Evolutionary conservation across 2,888 invertebrate species (phyloP), one percentile per base, ranked within the genome.

Genomic region (Holacanthella duospinosa): DNA sequence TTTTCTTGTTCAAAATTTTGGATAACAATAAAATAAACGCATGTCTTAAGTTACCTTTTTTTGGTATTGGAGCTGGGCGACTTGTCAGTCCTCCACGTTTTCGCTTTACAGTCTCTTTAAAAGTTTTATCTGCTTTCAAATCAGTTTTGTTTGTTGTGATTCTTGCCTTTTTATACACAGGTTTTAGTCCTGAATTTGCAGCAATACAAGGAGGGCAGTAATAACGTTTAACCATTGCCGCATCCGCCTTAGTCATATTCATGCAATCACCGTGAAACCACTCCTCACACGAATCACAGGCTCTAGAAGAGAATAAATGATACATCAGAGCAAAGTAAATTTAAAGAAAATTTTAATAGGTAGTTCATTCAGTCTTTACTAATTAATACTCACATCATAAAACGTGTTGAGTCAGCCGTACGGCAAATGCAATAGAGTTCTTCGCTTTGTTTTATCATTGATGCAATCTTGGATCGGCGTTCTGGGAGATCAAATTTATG

Each of bases 261-360:
- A 97, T 94, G 77, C 96, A 97, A 75, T 95, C 93, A 1, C 96
- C 96, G 75, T 97, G 97, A 76, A 93, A 97, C 96, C 97, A 97
- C 78, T 96, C 95, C 77, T 96, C 93, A 76, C 97, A 97, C 19
- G 89, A 85, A 77, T 97, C 97, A 79, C 97, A 97, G 43, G 91
- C 93, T 77, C 91, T 91, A 75, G 2, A 76, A 79, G 68, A 69
- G 54, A 62, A 59, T 64, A n/a, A n/a, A n/a, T n/a, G n/a, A 66
- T 24, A n/a, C n/a, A n/a, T n/a, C n/a, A n/a, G n/a, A n/a, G n/a
- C n/a, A n/a, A n/a, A n/a, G n/a, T n/a, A n/a, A n/a, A n/a, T n/a
- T n/a, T n/a, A n/a, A n/a, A n/a, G n/a, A n/a, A n/a, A n/a, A n/a
- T n/a, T 16, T 16, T 36, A 36, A 36, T 9, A 36, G 6, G 16